phyloP scores from a whole-genome alignment of 2,888 invertebrate species.

The Chloroclystis v-ata region DNA sequence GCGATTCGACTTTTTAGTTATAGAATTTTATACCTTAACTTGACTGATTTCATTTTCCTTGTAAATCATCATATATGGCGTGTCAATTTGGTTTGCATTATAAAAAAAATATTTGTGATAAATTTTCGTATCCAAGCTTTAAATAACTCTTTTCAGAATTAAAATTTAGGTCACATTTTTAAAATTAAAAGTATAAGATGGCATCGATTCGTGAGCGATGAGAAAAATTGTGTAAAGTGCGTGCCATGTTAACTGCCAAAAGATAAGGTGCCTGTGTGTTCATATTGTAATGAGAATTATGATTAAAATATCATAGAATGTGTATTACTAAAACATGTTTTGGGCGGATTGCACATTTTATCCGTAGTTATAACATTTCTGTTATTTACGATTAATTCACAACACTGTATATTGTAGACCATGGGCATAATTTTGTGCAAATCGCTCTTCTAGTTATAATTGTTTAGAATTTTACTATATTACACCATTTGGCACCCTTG shows the following conservation, averaged over 20 bases:
- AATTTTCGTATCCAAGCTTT: constrained; percentile 34
- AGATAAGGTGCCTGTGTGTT: constrained; percentile 74
- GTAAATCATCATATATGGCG: neutral
- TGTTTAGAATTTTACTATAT: constrained; percentile 12
- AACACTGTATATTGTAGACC: neutral
- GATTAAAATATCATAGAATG: constrained; percentile 38
- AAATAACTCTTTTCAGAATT: constrained; percentile 31
- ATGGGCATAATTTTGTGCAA: constrained; percentile 6
- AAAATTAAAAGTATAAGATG: constrained; percentile 26
- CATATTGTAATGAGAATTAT: constrained; percentile 52
- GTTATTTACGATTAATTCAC: neutral
- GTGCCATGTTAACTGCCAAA: constrained; percentile 72
- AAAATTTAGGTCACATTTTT: constrained; percentile 28
- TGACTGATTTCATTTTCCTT: constrained; percentile 15
- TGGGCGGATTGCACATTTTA: constrained; percentile 12
- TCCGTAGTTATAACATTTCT: neutral
- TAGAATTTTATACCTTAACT: no score
- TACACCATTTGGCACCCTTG: constrained; percentile 19
- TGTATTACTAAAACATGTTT: constrained; percentile 7
- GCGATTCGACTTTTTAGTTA: neutral
- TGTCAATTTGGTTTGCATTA: constrained; percentile 39
- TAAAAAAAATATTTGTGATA: constrained; percentile 58
- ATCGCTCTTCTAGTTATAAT: constrained; percentile 13
- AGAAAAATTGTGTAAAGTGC: constrained; percentile 36
- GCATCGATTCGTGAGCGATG: constrained; percentile 33